Evolutionary conservation across 2,797 vertebrate genomes (phyloP), one percentile per base, ranked within the genome.

Genomic region (Rhyacichthys aspro): DNA sequence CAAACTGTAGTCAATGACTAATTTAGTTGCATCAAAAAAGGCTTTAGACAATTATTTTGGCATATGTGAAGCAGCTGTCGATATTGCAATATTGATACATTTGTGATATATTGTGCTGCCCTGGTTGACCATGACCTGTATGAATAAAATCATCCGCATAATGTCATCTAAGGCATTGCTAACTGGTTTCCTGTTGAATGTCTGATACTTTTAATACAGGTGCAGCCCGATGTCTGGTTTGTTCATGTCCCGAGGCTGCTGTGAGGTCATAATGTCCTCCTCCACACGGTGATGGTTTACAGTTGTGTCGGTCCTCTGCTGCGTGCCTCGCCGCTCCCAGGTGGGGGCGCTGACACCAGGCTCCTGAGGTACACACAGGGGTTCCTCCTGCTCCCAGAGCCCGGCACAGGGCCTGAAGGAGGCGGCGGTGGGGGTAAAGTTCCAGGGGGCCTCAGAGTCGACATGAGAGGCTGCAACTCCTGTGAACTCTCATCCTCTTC

Each of bases 391-490:
- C 90, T 89, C 55, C 85, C 90, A 1, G 84, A 48, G 17, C 59
- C 53, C 0, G 60, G 75, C 23, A 81, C 73, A 1, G 87, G 73
- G 57, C 86, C 81, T 0, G 61, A 59, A 0, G 63, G 81, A 0
- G 61, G 65, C 0, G 72, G 63, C 0, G 71, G 33, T 0, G 86
- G 15, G 0, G 88, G 89, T 38, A 89, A 74, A 11, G 87, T 49
- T 38, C 83, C 87, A 1, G 87, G 88, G 6, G 78, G 89, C 63
- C 90, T 91, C 60, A 88, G 70, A 0, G 83, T 78, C 3, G 89
- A 89, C 95, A 98, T 95, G 73, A 98, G 91, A 0, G 95, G 95
- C 81, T 94, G 94, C 70, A 93, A 87, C 89, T 98, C 96, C 67
- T 92, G 93, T 61, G 3, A 9, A 2, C 6, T 53, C 7, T 50